Evolutionary conservation across 2,797 vertebrate genomes (phyloP).

Genomic region (Salarias fasciatus): DNA sequence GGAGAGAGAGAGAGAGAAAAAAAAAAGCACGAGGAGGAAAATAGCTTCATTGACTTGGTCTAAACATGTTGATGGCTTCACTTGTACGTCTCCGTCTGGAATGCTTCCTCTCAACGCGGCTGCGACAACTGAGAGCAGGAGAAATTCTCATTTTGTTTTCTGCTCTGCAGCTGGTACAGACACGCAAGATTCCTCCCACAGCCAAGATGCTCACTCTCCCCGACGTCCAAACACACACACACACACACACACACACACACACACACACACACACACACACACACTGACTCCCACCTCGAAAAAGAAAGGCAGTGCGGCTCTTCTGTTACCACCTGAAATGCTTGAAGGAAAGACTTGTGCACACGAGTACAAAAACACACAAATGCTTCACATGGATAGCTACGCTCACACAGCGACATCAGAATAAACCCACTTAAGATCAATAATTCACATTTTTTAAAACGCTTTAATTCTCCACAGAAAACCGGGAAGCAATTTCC

Average conservation of each 20-base stretch:
- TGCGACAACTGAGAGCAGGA: conserved; percentile 34
- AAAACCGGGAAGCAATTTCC: conserved; percentile 72
- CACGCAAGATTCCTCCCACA: conserved; percentile 33
- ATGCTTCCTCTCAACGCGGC: conserved; percentile 23
- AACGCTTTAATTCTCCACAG: conserved; percentile 77
- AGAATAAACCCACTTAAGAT: conserved; percentile 77
- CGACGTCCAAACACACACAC: conserved; percentile 25
- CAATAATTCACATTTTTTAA: conserved; percentile 82
- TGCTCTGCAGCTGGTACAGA: conserved; percentile 33
- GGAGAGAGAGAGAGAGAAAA: conserved; percentile 12
- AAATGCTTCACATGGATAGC: conserved; percentile 26
- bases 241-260: conserved; percentile 23
- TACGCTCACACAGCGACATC: conserved; percentile 40
- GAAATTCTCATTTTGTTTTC: conserved; percentile 46
- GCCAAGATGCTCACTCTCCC: conserved; percentile 27
- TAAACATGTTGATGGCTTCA: conserved; percentile 62
- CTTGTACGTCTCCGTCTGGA: conserved; percentile 47
- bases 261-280: conserved; percentile 30
- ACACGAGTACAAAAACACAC: not conserved
- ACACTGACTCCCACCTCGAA: conserved; percentile 5
- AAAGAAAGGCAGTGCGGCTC: conserved; percentile 8
- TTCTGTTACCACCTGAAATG: conserved; percentile 18
- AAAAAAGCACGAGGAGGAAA: conserved; percentile 47
- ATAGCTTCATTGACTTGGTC: conserved; percentile 63
- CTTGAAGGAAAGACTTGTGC: conserved; percentile 26